A percentile compares a stretch with the other conserved stretches of the same genome.
Evolutionary conservation across 2,888 invertebrate species (phyloP).

Genomic region (Epinotia brunnichana): DNA sequence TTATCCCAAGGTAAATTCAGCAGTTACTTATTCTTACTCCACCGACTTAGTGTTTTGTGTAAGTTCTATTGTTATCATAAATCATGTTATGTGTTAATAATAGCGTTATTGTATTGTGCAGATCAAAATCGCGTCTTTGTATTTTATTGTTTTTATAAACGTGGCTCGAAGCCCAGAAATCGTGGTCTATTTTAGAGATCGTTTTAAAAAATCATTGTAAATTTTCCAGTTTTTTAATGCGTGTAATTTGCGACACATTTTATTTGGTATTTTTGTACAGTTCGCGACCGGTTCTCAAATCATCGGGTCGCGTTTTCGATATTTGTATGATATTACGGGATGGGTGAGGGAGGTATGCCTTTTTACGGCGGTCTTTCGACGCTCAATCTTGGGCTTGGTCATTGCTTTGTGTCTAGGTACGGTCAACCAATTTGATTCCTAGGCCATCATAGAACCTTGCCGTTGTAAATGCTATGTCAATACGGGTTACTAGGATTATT

Average conservation of each 20-base stretch:
- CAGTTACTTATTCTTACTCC: constrained; percentile 10
- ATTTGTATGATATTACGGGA: constrained; percentile 62
- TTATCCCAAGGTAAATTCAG: neutral
- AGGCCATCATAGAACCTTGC: too few relatives aligned
- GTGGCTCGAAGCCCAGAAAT: constrained; percentile 30
- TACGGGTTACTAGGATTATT: too few relatives aligned
- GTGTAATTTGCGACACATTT: constrained; percentile 71
- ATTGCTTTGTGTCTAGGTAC: neutral
- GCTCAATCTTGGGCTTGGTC: neutral
- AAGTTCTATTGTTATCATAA: constrained; percentile 63
- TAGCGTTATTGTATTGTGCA: constrained; percentile 66
- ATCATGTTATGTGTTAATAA: constrained; percentile 61
- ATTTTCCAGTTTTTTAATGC: constrained; percentile 71
- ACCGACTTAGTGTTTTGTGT: constrained; percentile 67
- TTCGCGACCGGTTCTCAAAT: constrained; percentile 66
- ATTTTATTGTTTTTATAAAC: constrained; percentile 61
- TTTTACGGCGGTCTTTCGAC: constrained; percentile 14
- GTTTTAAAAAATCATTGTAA: constrained; percentile 69
- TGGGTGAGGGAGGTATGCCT: constrained; percentile 24
- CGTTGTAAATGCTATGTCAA: too few relatives aligned
- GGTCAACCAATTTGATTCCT: too few relatives aligned
- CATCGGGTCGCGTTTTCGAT: constrained; percentile 72
- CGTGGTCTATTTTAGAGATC: constrained; percentile 58
- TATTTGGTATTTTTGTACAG: constrained; percentile 75
- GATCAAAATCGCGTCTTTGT: constrained; percentile 62